A percentile compares a stretch with the other conserved stretches of the same genome.
These are phyloP conservation scores for Mimachlamys varia DNA, from an alignment of 2,888 invertebrate species.

Conservation along the genomic window DNA sequence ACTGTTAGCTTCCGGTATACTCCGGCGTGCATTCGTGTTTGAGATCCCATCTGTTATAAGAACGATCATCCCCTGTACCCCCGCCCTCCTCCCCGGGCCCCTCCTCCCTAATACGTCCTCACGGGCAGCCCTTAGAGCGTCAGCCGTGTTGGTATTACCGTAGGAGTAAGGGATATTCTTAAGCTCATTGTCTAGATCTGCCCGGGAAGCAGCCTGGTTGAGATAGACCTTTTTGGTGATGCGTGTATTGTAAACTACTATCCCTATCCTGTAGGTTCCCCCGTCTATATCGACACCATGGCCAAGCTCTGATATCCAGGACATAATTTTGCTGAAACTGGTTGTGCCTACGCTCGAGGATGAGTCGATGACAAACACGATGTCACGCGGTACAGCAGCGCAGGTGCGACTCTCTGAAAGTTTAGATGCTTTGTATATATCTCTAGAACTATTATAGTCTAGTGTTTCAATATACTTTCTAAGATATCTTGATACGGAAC, in stretches of 20 bases:
- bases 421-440: not conserved
- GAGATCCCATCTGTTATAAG: constrained; percentile 74
- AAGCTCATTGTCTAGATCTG: constrained; percentile 57
- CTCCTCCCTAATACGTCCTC: constrained; percentile 62
- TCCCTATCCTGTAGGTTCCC: constrained; percentile 60
- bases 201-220: constrained; percentile 58
- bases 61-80: constrained; percentile 65
- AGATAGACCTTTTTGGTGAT: constrained; percentile 67
- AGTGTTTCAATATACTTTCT: too few relatives aligned
- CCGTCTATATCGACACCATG: constrained; percentile 57
- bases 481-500: too few relatives aligned
- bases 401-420: constrained; percentile 19
- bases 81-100: constrained; percentile 67
- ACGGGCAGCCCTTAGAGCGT: constrained; percentile 63
- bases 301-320: constrained; percentile 63
- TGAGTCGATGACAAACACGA: constrained; percentile 65
- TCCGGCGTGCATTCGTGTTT: constrained; percentile 62
- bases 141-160: constrained; percentile 73
- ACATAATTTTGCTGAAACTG: constrained; percentile 66
- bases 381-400: constrained; percentile 48
- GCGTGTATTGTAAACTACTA: constrained; percentile 64
- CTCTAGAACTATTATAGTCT: too few relatives aligned
- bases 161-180: constrained; percentile 57
- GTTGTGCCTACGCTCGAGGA: constrained; percentile 69
- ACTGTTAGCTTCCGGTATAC: constrained; percentile 59